A percentile compares a stretch with the other conserved stretches of the same genome.
Conservation (phyloP, 2,113 vertebrate species). For the Crotophaga sulcirostris region DNA sequence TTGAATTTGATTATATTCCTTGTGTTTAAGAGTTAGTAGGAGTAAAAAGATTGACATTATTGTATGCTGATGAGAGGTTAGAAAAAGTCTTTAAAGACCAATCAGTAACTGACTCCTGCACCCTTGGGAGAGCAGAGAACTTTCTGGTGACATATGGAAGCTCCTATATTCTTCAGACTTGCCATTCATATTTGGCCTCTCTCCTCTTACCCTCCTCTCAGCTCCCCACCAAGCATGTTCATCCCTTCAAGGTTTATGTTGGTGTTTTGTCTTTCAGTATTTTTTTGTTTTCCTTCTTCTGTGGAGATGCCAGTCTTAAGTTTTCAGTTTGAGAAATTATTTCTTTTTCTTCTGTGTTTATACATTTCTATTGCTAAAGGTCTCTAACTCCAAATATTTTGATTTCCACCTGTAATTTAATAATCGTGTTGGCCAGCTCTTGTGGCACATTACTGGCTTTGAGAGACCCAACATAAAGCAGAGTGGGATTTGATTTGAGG, state of each 20-base stretch:
- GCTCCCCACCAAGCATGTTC: not conserved
- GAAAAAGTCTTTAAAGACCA: not conserved
- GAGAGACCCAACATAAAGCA: not conserved
- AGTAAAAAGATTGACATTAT: not conserved
- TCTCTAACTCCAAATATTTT: not conserved
- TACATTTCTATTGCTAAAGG: not conserved
- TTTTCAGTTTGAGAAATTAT: not conserved
- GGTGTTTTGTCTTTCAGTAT: too few species aligned
- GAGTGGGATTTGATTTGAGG: not conserved
- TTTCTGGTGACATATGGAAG: not conserved
- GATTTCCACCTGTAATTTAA: not conserved
- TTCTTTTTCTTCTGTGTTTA: not conserved
- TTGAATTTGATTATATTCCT: not conserved
- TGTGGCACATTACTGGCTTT: not conserved
- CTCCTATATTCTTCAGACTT: not conserved
- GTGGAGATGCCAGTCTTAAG: not conserved
- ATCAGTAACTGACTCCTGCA: not conserved
- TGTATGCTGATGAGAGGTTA: not conserved
- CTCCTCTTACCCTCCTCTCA: not conserved
- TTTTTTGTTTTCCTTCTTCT: not conserved
- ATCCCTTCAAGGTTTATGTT: not conserved
- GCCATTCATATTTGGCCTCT: not conserved
- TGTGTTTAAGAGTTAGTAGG: not conserved
- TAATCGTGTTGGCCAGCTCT: not conserved
- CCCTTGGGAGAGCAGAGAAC: not conserved